These are phyloP conservation scores for Balaeniceps rex DNA, from an alignment of 2,113 vertebrate species.

Conservation along the genomic window DNA sequence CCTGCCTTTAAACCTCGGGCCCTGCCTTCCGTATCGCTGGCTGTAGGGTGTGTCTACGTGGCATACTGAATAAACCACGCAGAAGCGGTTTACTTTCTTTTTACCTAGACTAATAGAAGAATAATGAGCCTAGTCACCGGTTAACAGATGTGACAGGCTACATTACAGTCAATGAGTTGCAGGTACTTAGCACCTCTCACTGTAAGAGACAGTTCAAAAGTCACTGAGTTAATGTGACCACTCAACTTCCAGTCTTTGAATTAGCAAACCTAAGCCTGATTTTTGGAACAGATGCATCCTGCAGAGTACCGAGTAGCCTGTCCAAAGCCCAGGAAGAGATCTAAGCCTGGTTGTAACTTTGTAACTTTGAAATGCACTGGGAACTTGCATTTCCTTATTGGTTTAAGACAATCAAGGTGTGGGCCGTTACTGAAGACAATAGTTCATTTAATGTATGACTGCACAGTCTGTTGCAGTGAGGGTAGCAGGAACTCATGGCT, in stretches of 20 bases:
- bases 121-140: neutral
- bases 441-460: neutral
- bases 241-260: neutral
- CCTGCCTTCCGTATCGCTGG: neutral
- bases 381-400: neutral
- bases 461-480: neutral
- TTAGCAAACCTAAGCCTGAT: neutral
- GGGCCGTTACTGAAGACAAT: neutral
- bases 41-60: neutral
- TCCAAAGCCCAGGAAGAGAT: neutral
- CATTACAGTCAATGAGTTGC: neutral
- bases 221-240: neutral
- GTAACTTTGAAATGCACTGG: neutral
- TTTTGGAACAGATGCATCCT: neutral
- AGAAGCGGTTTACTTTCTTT: fast-evolving
- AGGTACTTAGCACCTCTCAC: neutral
- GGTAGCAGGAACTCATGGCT: neutral
- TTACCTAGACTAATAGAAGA: neutral
- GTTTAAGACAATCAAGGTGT: neutral
- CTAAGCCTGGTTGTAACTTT: neutral
- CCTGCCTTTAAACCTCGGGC: neutral
- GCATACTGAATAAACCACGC: neutral
- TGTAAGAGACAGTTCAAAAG: neutral
- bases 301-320: neutral
- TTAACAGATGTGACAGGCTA: neutral